Evolutionary conservation across 2,888 invertebrate species (phyloP), one percentile per base, ranked within the genome.

Genomic region (Prenolepis imparis): DNA sequence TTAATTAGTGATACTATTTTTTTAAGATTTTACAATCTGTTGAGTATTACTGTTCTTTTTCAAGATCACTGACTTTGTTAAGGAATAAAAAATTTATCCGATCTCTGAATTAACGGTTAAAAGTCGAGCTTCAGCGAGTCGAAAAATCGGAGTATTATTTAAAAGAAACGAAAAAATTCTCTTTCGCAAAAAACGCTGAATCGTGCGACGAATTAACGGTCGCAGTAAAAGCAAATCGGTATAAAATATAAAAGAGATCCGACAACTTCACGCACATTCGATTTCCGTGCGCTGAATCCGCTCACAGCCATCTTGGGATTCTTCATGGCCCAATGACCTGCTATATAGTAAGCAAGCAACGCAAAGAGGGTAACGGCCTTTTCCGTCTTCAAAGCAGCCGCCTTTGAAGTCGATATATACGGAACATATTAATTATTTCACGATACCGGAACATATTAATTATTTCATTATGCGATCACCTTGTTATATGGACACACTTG

Each of bases 231-330:
- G 82, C 86, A 12, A n/a, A 48, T n/a, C 32, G 59, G 5, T 64
- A 52, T 24, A 61, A 59, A 67, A 66, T 74, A 81, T 74, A 81
- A 61, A 70, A 59, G 44, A 64, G 84, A 85, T 73, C 83, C 82
- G 48, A 78, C 87, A 88, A 91, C 91, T 92, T 92, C 92, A 92
- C 91, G 92, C 91, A 88, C 88, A 91, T 92, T 90, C 90, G 90
- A 91, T 90, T 92, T 91, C 88, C 85, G 91, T 91, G 92, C 91
- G 90, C 91, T 93, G 84, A 92, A 92, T 93, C 90, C 88, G 75
- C 64, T 75, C 84, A 59, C 41, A 68, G 85, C 85, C 87, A 90
- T 90, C 82, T 74, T 86, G 78, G 52, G 84, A 84, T 89, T 84
- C 86, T 88, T 68, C 78, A 89, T 90, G 88, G 87, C 89, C 89